Evolutionary conservation across 2,113 vertebrate species (phyloP).

Genomic region (Oreochromis tanganicae): DNA sequence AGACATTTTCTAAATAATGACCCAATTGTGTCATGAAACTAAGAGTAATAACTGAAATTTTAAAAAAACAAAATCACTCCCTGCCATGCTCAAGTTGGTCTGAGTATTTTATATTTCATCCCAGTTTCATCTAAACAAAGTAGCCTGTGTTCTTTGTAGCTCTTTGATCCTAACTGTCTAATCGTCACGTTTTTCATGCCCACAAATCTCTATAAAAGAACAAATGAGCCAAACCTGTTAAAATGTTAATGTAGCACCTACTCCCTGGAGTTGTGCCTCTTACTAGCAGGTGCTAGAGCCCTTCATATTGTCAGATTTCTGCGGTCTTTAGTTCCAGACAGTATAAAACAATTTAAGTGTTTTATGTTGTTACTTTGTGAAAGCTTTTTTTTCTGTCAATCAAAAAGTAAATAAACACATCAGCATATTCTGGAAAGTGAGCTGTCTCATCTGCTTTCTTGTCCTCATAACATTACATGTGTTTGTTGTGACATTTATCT

Average conservation of each 20-base stretch:
- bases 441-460: neutral
- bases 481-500: neutral
- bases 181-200: neutral
- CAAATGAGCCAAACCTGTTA: neutral
- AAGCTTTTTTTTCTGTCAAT: slow-evolving; percentile 11
- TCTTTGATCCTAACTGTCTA: neutral
- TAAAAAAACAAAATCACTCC: neutral
- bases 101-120: neutral
- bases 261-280: neutral
- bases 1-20: neutral
- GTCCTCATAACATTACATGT: neutral
- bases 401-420: slow-evolving; percentile 52
- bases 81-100: neutral
- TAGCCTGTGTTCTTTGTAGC: neutral
- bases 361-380: slow-evolving; percentile 44
- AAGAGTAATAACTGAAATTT: neutral
- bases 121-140: neutral
- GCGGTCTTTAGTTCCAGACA: slow-evolving; percentile 15
- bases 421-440: slow-evolving; percentile 49
- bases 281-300: neutral
- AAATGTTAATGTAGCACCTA: slow-evolving; percentile 8
- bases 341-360: slow-evolving; percentile 16
- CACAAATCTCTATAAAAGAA: neutral
- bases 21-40: neutral
- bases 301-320: neutral